Evolutionary conservation across 1,140 invertebrate genomes (phyloP), one percentile per base, ranked within the genome.

Genomic region (Acromyrmex echinatior): DNA sequence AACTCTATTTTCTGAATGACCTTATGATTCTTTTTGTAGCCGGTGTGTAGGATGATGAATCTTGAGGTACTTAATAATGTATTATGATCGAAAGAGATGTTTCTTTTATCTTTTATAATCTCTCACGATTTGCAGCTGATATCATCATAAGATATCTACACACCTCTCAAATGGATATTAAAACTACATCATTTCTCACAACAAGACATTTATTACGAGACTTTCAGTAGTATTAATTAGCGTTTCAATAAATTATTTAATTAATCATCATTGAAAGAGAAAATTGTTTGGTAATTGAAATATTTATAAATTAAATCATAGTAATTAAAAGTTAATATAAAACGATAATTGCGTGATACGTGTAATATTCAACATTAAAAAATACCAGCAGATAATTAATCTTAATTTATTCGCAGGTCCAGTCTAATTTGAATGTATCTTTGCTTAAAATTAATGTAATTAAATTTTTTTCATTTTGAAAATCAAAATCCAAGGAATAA

Each of bases 41-140:
- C 51, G 16, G 9, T 45, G 65, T 60, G 31, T 79, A 65, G 76
- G 35, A 70, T 6, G 31, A 70, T 58, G 9, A 10, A 70, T 39
- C 31, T 31, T 18, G 21, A 18, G 16, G 16, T 60, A 58, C 12
- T 71, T 31, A 18, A 25, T 25, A 21, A 58, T 58, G 14, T 58
- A 51, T 70, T 10, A n/a, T 21, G 21, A 35, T 81, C 49, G 51
- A 68, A 35, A 56, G 31, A 68, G 53, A 56, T 58, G 56, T 58
- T 31, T 45, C 51, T 65, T n/a, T 49, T 78, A 65, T 60, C 56
- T 78, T 35, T 62, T 7, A 14, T 31, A 71, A 71, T 58, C 35
- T 71, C 56, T 81, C 51, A 81, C 53, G 79, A 71, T 81, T 35
- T 18, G 31, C 12, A 21, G 12, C 25, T 35, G 45, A 16, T 79